Evolutionary conservation across 1,140 invertebrate genomes (phyloP).

Genomic region (Triops cancriformis): DNA sequence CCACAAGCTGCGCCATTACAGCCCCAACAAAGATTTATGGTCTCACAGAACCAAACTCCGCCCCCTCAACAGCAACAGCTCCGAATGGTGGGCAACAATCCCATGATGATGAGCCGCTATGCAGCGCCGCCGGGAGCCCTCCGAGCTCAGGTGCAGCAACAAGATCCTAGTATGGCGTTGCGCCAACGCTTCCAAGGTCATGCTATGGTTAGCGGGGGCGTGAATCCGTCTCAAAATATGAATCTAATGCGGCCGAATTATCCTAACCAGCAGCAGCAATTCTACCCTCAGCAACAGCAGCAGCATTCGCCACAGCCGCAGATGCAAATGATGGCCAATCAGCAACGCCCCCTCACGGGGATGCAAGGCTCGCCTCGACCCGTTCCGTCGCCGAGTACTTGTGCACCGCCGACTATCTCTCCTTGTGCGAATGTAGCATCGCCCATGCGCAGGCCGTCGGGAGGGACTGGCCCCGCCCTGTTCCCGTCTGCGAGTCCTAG

Average conservation of each 20-base stretch:
- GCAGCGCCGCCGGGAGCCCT: conserved; percentile 38
- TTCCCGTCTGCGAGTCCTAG: conserved; percentile 43
- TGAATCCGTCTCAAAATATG: not conserved
- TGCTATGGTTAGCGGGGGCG: not conserved
- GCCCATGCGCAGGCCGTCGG: conserved; percentile 34
- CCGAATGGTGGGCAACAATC: conserved; percentile 35
- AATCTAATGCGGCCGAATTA: not conserved
- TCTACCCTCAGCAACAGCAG: conserved; percentile 25
- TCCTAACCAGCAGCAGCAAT: conserved; percentile 26
- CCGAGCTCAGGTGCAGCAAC: conserved; percentile 38
- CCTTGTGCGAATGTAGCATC: conserved; percentile 31
- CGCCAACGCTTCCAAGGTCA: conserved; percentile 2
- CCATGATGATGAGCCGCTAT: conserved; percentile 18
- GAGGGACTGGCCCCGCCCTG: conserved; percentile 33
- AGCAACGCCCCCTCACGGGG: not conserved
- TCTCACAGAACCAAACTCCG: conserved; percentile 15
- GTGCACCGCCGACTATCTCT: not conserved
- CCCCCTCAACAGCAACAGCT: not conserved
- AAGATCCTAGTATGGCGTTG: conserved; percentile 25
- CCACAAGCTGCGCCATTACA: conserved; percentile 42
- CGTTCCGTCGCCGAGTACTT: not conserved
- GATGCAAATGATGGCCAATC: not conserved
- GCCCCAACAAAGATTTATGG: conserved; percentile 22
- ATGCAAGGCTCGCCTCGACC: not conserved
- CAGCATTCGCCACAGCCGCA: conserved; percentile 18